A percentile compares a stretch with the other conserved stretches of the same genome.
These are phyloP conservation scores for Diploscapter pachys DNA, from an alignment of 1,140 invertebrate species.

Conservation along the genomic window DNA sequence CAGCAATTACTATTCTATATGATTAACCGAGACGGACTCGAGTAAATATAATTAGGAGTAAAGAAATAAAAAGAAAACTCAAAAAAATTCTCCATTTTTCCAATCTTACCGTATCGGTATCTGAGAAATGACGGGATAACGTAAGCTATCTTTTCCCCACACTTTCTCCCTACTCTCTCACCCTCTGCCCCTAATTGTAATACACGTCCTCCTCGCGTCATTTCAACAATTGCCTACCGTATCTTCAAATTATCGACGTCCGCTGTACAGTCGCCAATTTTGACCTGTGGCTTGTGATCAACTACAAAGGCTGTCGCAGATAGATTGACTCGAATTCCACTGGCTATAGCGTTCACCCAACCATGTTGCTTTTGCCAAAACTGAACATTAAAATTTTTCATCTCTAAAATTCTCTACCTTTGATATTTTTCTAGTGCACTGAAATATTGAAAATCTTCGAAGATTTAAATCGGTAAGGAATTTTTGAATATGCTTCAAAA, in stretches of 20 bases:
- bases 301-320: conserved; percentile 31
- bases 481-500: not conserved
- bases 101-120: not conserved
- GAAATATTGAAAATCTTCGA: not conserved
- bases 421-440: too few relatives aligned
- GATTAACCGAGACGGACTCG: too few relatives aligned
- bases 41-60: too few relatives aligned
- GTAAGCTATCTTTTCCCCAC: not conserved
- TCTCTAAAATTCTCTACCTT: too few relatives aligned
- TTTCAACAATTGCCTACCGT: conserved; percentile 2
- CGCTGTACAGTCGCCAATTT: conserved; percentile 34
- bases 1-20: too few relatives aligned
- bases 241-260: conserved; percentile 41
- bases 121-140: not conserved
- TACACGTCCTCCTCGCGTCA: too few relatives aligned
- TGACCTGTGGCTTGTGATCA: conserved; percentile 43
- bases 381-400: conserved; percentile 17
- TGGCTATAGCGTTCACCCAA: conserved; percentile 44
- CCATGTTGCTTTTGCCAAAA: conserved; percentile 25
- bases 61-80: too few relatives aligned
- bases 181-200: too few relatives aligned
- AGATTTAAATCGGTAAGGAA: too few relatives aligned
- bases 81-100: not conserved
- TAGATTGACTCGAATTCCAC: conserved; percentile 40
- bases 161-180: not conserved